A percentile compares a stretch with the other conserved stretches of the same genome.
phyloP scores from a whole-genome alignment of 2,113 vertebrate species.

The Laticauda laticaudata region DNA sequence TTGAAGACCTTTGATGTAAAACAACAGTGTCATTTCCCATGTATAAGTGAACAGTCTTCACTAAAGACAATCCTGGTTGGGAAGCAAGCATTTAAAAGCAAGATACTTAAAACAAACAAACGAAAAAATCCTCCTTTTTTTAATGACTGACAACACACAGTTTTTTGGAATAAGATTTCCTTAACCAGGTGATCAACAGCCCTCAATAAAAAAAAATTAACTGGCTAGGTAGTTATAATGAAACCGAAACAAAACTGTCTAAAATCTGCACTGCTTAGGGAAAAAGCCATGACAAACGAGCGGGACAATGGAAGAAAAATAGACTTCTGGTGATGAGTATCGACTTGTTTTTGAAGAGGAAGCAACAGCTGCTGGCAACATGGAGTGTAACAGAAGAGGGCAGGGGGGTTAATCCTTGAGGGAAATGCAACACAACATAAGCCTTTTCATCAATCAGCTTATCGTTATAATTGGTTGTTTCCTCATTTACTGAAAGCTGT shows the following conservation, averaged over 20 bases:
- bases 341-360: conserved; percentile 8
- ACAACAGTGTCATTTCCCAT: background rate
- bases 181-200: background rate
- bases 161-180: background rate
- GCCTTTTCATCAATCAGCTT: conserved; percentile 11
- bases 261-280: conserved; percentile 2
- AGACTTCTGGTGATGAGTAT: conserved; percentile 14
- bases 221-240: background rate
- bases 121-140: no score
- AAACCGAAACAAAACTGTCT: background rate
- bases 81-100: background rate
- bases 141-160: background rate
- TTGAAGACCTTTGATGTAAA: no score
- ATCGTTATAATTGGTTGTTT: conserved; percentile 25
- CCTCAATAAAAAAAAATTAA: background rate
- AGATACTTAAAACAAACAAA: background rate
- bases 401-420: conserved; percentile 28
- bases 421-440: conserved; percentile 41
- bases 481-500: conserved; percentile 23
- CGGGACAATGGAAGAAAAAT: background rate
- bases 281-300: conserved; percentile 16
- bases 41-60: background rate
- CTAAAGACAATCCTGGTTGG: background rate
- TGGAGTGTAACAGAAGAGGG: conserved; percentile 8
- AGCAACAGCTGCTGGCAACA: conserved; percentile 33